These are phyloP conservation scores for Hymenopus coronatus DNA, from an alignment of 2,888 invertebrate genomes.

Conservation along the genomic window DNA sequence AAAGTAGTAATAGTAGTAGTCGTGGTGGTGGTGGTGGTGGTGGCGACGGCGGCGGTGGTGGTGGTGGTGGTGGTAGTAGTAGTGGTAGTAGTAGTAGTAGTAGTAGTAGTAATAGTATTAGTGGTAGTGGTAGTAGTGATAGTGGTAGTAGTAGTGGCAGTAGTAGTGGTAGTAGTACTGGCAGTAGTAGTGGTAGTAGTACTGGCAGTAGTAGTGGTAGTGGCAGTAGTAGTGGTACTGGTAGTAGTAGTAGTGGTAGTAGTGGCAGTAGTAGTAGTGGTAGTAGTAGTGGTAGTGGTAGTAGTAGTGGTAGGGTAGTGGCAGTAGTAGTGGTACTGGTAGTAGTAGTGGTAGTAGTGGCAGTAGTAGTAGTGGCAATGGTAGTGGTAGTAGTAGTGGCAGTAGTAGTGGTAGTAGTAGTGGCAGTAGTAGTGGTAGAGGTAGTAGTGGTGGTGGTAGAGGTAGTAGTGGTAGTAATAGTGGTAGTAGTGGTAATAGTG, in stretches of 20 bases:
- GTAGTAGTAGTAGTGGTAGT: background rate
- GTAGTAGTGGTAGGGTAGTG: too few relatives aligned
- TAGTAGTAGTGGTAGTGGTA: background rate
- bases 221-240: background rate
- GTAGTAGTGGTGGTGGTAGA: conserved; percentile 23
- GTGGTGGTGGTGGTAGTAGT: too few relatives aligned
- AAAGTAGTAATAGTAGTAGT: too few relatives aligned
- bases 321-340: background rate
- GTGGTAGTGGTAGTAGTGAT: background rate
- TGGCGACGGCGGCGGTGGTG: too few relatives aligned
- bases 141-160: background rate
- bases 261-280: background rate
- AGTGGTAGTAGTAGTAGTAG: background rate
- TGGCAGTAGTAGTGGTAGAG: conserved; percentile 38
- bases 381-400: background rate
- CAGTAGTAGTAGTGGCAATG: background rate
- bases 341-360: background rate
- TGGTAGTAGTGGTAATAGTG: background rate
- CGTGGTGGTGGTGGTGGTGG: too few relatives aligned
- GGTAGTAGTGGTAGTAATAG: background rate
- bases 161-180: too few relatives aligned
- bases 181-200: too few relatives aligned
- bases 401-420: background rate
- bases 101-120: background rate
- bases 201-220: background rate